Conservation (phyloP, 2,797 vertebrate species). For the Trachurus trachurus region DNA sequence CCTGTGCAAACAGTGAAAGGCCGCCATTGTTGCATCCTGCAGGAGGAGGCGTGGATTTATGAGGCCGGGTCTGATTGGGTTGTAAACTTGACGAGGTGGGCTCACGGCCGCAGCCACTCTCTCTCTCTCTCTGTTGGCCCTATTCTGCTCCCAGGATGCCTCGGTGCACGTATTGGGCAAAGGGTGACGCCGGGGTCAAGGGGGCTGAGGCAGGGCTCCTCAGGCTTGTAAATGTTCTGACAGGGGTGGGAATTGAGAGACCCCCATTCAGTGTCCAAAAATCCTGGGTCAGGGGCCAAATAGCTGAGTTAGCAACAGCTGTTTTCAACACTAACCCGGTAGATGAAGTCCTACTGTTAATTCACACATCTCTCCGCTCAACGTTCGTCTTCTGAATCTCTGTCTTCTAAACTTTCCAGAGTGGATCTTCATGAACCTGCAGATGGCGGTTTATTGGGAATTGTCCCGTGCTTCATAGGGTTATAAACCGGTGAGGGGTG, state of each 20-base stretch:
- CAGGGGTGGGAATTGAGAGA: conserved; percentile 88
- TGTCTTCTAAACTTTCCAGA: background rate
- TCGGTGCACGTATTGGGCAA: conserved; percentile 82
- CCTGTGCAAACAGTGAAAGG: conserved; percentile 84
- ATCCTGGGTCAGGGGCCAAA: conserved; percentile 90
- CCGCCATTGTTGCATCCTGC: conserved; percentile 88
- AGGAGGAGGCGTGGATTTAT: conserved; percentile 92
- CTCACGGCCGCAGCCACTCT: conserved; percentile 73
- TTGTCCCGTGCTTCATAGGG: conserved; percentile 27
- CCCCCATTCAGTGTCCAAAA: conserved; percentile 87
- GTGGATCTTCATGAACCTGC: conserved; percentile 5
- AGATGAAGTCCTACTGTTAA: conserved; percentile 34
- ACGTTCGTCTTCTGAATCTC: background rate
- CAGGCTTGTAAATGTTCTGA: conserved; percentile 90
- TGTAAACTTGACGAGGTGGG: conserved; percentile 90
- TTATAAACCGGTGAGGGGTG: conserved; percentile 32
- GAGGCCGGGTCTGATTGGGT: conserved; percentile 89
- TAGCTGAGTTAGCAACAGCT: conserved; percentile 88
- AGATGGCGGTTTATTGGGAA: conserved; percentile 27
- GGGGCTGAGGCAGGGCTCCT: conserved; percentile 80
- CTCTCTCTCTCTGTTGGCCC: conserved; percentile 76
- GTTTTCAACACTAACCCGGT: conserved; percentile 76
- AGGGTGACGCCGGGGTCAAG: conserved; percentile 78
- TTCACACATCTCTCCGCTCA: conserved; percentile 20
- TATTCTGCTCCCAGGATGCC: conserved; percentile 81